Percentiles rank a stretch among this genome's conserved stretches.
Evolutionary conservation across 2,888 invertebrate species (phyloP).

Genomic region (Morpho deidamia): DNA sequence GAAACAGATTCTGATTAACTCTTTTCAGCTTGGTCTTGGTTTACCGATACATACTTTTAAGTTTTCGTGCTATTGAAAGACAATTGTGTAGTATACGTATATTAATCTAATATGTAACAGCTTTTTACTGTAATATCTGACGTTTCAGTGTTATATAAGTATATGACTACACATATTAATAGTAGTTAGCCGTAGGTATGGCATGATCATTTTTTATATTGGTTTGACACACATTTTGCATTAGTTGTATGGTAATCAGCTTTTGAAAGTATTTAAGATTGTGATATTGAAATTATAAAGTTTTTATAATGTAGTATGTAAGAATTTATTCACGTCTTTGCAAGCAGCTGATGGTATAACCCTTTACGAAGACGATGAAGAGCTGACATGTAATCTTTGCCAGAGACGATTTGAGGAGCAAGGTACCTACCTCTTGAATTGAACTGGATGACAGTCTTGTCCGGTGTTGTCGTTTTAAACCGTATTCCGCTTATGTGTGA

Average conservation of each 20-base stretch:
- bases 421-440: constrained; percentile 82
- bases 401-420: constrained; percentile 88
- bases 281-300: constrained; percentile 12
- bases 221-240: constrained; percentile 24
- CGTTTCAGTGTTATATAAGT: constrained; percentile 7
- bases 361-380: constrained; percentile 81
- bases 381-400: constrained; percentile 85
- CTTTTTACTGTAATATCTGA: constrained; percentile 17
- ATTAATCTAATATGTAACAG: constrained; percentile 9
- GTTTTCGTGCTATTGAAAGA: constrained; percentile 30
- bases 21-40: constrained; percentile 80
- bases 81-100: constrained; percentile 17
- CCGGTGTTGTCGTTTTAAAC: constrained; percentile 59
- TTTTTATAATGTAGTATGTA: constrained; percentile 39
- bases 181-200: constrained; percentile 22
- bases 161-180: constrained; percentile 15
- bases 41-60: constrained; percentile 56
- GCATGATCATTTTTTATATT: constrained; percentile 26
- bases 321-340: constrained; percentile 79
- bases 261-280: constrained; percentile 18
- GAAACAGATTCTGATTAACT: constrained; percentile 76
- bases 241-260: constrained; percentile 20
- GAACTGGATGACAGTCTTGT: constrained; percentile 53
- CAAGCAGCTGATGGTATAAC: constrained; percentile 82
- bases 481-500: constrained; percentile 74